Conservation (phyloP, 2,113 vertebrate genomes). For the Silurus asotus region DNA sequence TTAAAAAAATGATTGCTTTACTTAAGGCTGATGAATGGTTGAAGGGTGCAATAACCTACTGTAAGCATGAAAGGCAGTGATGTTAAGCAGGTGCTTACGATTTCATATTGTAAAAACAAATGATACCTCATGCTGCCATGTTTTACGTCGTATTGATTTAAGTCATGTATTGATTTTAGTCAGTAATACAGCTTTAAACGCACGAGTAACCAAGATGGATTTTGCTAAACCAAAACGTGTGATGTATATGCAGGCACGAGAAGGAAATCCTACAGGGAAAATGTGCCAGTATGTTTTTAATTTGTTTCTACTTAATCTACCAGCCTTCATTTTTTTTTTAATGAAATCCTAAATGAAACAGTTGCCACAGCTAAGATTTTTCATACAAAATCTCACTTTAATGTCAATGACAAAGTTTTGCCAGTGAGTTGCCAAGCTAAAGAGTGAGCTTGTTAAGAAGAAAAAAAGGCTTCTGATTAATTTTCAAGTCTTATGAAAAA, state of each 20-base stretch:
- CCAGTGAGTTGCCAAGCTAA: background rate
- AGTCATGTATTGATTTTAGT: conserved; percentile 23
- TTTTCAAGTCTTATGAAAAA: background rate
- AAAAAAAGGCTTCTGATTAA: background rate
- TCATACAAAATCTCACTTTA: background rate
- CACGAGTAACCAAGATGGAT: background rate
- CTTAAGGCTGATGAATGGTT: conserved; percentile 35
- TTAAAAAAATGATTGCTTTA: conserved; percentile 22
- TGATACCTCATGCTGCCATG: conserved; percentile 24
- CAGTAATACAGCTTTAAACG: conserved; percentile 14
- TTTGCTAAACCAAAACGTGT: conserved; percentile 18
- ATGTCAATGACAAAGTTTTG: background rate
- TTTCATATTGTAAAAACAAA: conserved; percentile 47
- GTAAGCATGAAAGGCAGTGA: conserved; percentile 27
- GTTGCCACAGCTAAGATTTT: background rate
- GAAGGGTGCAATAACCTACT: conserved; percentile 39
- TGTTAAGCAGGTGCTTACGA: conserved; percentile 48
- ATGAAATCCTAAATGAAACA: background rate
- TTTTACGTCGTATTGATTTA: conserved; percentile 19
- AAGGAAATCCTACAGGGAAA: background rate
- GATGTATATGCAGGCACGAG: background rate
- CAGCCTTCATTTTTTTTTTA: background rate
- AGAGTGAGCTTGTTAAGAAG: background rate
- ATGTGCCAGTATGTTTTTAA: background rate
- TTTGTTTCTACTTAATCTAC: background rate